These are phyloP conservation scores for Ellobium chinense DNA, from an alignment of 2,888 invertebrate genomes.

Conservation along the genomic window DNA sequence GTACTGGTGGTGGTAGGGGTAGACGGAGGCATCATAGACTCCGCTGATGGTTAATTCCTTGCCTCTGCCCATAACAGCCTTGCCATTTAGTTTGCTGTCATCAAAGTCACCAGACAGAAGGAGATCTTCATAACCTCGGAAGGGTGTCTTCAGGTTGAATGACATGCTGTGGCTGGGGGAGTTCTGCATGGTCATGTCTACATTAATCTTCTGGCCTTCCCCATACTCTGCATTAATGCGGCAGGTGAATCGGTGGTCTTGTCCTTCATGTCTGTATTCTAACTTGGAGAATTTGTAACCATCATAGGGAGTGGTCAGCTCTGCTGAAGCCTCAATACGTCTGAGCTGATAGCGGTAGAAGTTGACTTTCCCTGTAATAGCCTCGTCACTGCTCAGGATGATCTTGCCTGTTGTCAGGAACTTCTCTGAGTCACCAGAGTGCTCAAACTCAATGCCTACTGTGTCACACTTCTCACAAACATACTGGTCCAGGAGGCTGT, in stretches of 20 bases:
- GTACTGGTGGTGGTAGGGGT: constrained; percentile 18
- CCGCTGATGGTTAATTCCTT: constrained; percentile 18
- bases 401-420: constrained; percentile 49
- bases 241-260: constrained; percentile 39
- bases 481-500: neutral
- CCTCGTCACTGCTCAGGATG: constrained; percentile 28
- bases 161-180: constrained; percentile 31
- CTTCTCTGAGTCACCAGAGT: constrained; percentile 41
- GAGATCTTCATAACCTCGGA: constrained; percentile 46
- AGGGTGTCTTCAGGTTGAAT: constrained; percentile 56
- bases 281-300: constrained; percentile 39
- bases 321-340: constrained; percentile 44
- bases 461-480: neutral
- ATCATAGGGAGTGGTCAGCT: constrained; percentile 46
- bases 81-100: neutral
- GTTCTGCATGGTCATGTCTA: constrained; percentile 6
- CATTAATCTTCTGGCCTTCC: constrained; percentile 17
- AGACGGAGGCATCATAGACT: neutral
- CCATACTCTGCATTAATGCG: constrained; percentile 38
- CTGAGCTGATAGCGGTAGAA: constrained; percentile 40
- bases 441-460: constrained; percentile 44
- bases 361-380: constrained; percentile 40
- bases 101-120: constrained; percentile 28
- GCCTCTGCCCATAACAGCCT: constrained; percentile 5
- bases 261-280: constrained; percentile 48